Base-by-base conservation (phyloP, 1,140 invertebrate genomes). In the Chionoecetes opilio region DNA sequence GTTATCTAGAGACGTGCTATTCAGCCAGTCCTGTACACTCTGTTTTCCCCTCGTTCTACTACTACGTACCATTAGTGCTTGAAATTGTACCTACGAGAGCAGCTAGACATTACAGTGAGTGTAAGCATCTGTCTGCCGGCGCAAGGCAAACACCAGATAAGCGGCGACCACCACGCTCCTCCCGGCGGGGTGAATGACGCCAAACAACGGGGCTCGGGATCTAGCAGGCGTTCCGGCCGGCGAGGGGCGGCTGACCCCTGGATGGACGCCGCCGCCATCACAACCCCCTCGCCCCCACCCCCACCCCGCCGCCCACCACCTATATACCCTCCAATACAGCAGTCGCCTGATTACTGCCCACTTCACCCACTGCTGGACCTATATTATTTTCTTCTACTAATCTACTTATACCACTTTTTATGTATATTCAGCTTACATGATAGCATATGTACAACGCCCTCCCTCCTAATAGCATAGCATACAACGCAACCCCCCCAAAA, bases 131-230 rank as follows among this genome's bases (percentile, higher is more conserved):
- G 85, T 1, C 31, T 21, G 37, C 85, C 14, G 32, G 17, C 6
- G 63, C 21, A n/a, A n/a, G 8, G 5, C 6, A n/a, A n/a, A n/a
- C 21, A 75, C 21, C 63, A 75, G 63, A 75, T 75, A 75, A 75
- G 63, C 53, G 6, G 53, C 53, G 53, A 75, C 53, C 31, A 14
- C 85, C 32, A 31, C 85, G 8, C 26, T 35, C 14, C 31, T 87
- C 85, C 8, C 34, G 31, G n/a, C 17, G 89, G n/a, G 89, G 41
- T 91, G 89, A 91, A 91, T 91, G 38, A 91, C 38, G 89, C 89
- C 41, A 31, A 75, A 21, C 41, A 41, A 63, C 41, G 89, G 38
- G 41, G 8, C 85, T 21, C 11, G 31, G 32, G 34, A 5, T 31
- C 26, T 29, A 11, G n/a, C 26, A 32, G 41, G 31, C 53, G 89